Evolutionary conservation across 2,113 vertebrate species (phyloP).

Genomic region (Paramormyrops kingsleyae): DNA sequence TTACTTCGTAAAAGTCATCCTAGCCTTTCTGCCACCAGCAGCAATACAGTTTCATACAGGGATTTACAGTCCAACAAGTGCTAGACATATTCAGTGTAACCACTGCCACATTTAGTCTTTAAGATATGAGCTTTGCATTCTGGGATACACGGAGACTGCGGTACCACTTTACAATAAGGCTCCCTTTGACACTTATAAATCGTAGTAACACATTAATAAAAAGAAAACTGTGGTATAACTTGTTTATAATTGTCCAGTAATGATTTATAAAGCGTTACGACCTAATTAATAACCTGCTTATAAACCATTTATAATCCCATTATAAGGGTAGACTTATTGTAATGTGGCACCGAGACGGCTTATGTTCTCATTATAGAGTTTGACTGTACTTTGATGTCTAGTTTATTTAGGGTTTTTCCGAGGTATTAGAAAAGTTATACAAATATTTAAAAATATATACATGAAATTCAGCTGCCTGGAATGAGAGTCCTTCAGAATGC

Average conservation of each 20-base stretch:
- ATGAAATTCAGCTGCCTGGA: not conserved
- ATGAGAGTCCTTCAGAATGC: not conserved
- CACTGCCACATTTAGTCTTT: not conserved
- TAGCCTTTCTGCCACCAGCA: not conserved
- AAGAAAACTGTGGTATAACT: too few species aligned
- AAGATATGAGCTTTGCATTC: not conserved
- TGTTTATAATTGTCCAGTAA: too few species aligned
- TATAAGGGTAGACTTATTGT: too few species aligned
- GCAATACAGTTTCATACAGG: not conserved
- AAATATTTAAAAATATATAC: not conserved
- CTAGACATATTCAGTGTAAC: not conserved
- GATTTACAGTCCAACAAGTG: not conserved
- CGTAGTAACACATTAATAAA: too few species aligned
- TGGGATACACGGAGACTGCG: not conserved
- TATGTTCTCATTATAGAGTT: not conserved
- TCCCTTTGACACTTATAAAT: too few species aligned
- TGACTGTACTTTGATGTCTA: not conserved
- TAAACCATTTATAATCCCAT: too few species aligned
- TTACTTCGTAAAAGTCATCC: not conserved
- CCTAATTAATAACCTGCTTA: too few species aligned
- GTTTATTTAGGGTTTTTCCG: not conserved
- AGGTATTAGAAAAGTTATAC: not conserved
- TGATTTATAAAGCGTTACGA: too few species aligned
- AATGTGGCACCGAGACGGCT: not conserved
- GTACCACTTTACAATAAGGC: too few species aligned